Percentiles rank a stretch among this genome's conserved stretches.
These are phyloP conservation scores for Crocallis elinguaria DNA, from an alignment of 2,888 invertebrate genomes.

Conservation along the genomic window DNA sequence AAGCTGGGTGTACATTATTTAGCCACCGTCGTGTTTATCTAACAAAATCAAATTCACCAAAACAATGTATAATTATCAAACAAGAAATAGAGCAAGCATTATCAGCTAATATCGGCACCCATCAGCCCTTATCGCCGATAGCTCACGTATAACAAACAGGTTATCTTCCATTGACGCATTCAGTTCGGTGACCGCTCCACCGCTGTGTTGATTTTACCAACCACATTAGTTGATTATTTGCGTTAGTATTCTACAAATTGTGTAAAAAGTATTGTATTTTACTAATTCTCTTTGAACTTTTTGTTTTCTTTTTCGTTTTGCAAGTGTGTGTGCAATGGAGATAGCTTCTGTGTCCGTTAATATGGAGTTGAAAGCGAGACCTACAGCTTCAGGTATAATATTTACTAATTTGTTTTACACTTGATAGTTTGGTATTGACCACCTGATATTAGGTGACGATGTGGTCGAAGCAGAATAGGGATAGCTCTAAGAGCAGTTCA, in stretches of 20 bases:
- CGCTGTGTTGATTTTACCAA: not conserved
- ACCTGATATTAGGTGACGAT: too few species aligned
- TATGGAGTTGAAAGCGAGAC: slow-evolving; percentile 60
- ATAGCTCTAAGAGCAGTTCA: too few species aligned
- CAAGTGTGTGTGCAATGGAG: slow-evolving; percentile 43
- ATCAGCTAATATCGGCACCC: slow-evolving; percentile 17
- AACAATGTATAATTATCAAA: not conserved
- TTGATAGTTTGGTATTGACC: too few species aligned
- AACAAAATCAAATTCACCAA: not conserved
- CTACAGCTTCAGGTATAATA: slow-evolving; percentile 34
- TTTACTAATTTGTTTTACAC: too few species aligned
- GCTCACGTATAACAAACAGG: slow-evolving; percentile 50
- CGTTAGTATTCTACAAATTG: too few species aligned
- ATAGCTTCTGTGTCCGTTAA: slow-evolving; percentile 42
- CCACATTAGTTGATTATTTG: too few species aligned
- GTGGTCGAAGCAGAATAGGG: too few species aligned
- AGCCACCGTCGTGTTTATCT: too few species aligned
- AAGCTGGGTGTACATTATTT: too few species aligned
- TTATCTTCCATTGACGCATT: slow-evolving; percentile 77
- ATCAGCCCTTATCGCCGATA: slow-evolving; percentile 63
- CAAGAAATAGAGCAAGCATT: slow-evolving; percentile 9
- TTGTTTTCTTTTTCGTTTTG: too few species aligned
- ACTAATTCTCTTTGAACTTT: too few species aligned
- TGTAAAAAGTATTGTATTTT: too few species aligned
- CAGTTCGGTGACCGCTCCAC: slow-evolving; percentile 48